phyloP scores from a whole-genome alignment of 2,797 vertebrate species.

The Siniperca undulata region DNA sequence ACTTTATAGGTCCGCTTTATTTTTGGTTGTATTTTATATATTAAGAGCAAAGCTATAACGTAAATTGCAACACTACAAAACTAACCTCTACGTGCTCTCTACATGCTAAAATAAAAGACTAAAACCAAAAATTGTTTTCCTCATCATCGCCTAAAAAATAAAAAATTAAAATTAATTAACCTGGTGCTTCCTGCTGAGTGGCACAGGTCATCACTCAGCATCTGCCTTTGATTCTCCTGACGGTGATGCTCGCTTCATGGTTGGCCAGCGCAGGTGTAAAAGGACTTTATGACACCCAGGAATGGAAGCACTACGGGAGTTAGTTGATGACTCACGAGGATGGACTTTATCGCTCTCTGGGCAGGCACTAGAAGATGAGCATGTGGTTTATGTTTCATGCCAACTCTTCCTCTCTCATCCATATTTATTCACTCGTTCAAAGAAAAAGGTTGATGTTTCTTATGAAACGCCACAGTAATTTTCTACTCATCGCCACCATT shows the following conservation, averaged over 20 bases:
- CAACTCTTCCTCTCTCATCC: constrained; percentile 36
- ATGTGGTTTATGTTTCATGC: constrained; percentile 78
- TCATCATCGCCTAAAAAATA: neutral
- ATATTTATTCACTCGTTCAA: constrained; percentile 51
- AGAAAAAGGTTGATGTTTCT: constrained; percentile 47
- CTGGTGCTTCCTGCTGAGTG: constrained; percentile 37
- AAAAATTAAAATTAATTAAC: neutral
- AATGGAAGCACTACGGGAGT: constrained; percentile 56
- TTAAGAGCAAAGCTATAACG: constrained; percentile 48
- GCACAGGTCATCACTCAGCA: constrained; percentile 36
- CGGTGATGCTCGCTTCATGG: constrained; percentile 14
- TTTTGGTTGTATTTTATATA: constrained; percentile 45
- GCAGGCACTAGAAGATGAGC: constrained; percentile 51
- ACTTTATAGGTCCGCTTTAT: constrained; percentile 40
- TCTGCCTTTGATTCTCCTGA: constrained; percentile 52
- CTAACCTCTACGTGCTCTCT: neutral
- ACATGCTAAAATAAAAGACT: neutral
- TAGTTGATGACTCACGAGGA: constrained; percentile 67
- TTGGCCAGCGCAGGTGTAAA: constrained; percentile 68
- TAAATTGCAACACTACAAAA: constrained; percentile 30
- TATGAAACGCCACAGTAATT: constrained; percentile 37
- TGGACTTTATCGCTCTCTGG: constrained; percentile 68
- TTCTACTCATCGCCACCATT: constrained; percentile 20
- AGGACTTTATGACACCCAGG: constrained; percentile 54
- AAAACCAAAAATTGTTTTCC: neutral